phyloP scores from a whole-genome alignment of 1,140 invertebrate genomes.

The Archivesica marissinica region DNA sequence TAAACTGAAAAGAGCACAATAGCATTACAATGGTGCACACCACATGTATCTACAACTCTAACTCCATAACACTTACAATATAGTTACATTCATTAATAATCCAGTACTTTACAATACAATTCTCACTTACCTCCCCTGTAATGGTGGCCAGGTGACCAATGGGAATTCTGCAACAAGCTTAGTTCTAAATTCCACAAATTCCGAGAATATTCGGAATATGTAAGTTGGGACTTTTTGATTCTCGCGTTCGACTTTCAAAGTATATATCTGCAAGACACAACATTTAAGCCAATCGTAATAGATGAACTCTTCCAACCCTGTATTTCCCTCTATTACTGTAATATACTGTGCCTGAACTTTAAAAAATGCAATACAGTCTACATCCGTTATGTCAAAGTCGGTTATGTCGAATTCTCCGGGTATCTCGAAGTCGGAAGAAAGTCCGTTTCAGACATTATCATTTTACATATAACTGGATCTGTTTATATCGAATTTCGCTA shows the following conservation, averaged over 20 bases:
- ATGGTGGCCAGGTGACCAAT: conserved; percentile 88
- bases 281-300: neutral
- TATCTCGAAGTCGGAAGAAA: too few species aligned
- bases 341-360: too few species aligned
- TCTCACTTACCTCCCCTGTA: conserved; percentile 81
- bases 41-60: too few species aligned
- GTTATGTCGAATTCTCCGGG: too few species aligned
- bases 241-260: conserved; percentile 93
- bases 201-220: conserved; percentile 96
- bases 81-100: neutral
- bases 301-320: neutral
- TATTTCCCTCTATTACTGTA: too few species aligned
- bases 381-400: too few species aligned
- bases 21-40: too few species aligned
- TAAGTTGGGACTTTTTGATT: conserved; percentile 93
- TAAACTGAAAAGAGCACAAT: neutral
- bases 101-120: neutral
- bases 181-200: conserved; percentile 98
- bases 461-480: too few species aligned
- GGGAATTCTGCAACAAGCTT: conserved; percentile 97
- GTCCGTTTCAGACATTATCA: too few species aligned
- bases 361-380: too few species aligned
- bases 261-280: conserved; percentile 88
- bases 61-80: too few species aligned
- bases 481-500: too few species aligned